Evolutionary conservation across 2,888 invertebrate species (phyloP), one percentile per base, ranked within the genome.

Genomic region (Pammene fasciana): DNA sequence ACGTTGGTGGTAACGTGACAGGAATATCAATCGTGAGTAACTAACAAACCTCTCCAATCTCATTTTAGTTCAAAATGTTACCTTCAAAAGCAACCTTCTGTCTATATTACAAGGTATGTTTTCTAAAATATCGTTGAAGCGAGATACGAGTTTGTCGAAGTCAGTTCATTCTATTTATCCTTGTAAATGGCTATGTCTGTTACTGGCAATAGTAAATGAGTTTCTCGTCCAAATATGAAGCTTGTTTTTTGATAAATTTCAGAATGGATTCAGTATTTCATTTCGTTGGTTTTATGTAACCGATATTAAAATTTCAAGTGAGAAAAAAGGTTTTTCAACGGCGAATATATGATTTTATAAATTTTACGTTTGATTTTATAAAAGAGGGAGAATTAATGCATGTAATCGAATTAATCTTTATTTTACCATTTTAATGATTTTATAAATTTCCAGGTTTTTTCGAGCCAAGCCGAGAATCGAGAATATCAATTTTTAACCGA

Each of bases 161-260:
- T 41, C 50, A n/a, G 48, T 18, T 60, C 60, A 56, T 67, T 61
- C 67, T 68, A 68, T 68, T 68, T 62, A 61, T 68, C 55, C 48
- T 48, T 55, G 26, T 61, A 55, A 68, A 56, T 48, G 41, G 48
- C 67, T 13, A 48, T 14, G 48, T 48, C 55, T 68, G 67, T 48
- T 46, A 48, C 67, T 68, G 67, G 55, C 67, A 68, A 62, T 45
- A 16, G 67, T 62, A 68, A 56, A 68, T 56, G 67, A 61, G 46
- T 55, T 68, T 46, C 26, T 26, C 48, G 38, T 52, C 16, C 41
- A 52, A 52, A 18, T 18, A 46, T 16, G 26, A 61, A 50, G 6
- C 41, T 52, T 41, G 50, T 52, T 62, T 57, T 62, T 50, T 34
- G n/a, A 52, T 52, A 18, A 52, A 50, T 26, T 41, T 16, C 16